These are phyloP conservation scores for Urechis unicinctus DNA, from an alignment of 2,888 invertebrate species.

Conservation along the genomic window DNA sequence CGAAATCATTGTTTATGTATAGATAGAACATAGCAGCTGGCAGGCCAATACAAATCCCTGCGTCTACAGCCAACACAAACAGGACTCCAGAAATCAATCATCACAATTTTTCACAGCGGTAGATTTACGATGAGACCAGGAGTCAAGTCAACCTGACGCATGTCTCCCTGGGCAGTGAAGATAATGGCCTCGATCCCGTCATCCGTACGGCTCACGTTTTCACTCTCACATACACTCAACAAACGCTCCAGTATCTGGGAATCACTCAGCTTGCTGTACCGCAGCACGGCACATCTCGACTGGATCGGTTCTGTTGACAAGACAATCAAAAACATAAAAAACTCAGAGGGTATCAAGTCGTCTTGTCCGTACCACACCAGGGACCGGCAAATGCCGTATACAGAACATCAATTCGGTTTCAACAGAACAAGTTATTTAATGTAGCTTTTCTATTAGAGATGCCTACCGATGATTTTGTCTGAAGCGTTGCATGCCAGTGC, in stretches of 20 bases:
- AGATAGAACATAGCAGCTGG: no score
- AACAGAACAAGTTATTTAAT: neutral
- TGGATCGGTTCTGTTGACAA: conserved; percentile 77
- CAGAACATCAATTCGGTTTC: neutral
- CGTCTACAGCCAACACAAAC: no score
- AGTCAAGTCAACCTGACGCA: conserved; percentile 68
- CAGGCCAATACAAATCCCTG: no score
- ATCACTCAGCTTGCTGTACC: conserved; percentile 85
- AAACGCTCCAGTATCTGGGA: conserved; percentile 80
- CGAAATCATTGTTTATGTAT: no score
- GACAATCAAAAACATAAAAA: neutral
- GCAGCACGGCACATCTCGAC: conserved; percentile 92
- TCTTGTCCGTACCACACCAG: no score
- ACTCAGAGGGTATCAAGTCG: neutral
- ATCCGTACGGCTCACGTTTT: conserved; percentile 72
- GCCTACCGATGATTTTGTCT: conserved; percentile 81
- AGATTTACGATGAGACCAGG: neutral
- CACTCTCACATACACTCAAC: conserved; percentile 67
- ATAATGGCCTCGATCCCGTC: conserved; percentile 93
- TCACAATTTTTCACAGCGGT: no score
- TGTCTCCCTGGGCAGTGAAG: conserved; percentile 97
- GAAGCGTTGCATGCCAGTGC: conserved; percentile 97
- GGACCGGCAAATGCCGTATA: no score
- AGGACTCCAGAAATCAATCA: no score
- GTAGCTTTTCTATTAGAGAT: neutral